Conservation (phyloP, 2,113 vertebrate genomes). For the Anguilla rostrata region DNA sequence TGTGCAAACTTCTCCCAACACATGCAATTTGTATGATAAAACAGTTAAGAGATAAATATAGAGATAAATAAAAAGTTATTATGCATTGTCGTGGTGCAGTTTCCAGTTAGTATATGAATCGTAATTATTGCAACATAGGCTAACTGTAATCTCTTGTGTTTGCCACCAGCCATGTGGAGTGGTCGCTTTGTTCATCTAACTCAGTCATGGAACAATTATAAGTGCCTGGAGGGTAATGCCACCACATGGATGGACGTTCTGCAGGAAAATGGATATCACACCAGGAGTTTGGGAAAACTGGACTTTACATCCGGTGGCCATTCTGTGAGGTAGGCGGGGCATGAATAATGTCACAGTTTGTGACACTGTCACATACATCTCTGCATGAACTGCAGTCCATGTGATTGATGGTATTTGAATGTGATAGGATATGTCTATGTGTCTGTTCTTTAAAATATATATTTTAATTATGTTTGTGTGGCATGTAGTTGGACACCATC, state of each 20-base stretch:
- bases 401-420: not conserved
- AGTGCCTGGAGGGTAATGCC: conserved; percentile 81
- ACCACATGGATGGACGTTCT: conserved; percentile 94
- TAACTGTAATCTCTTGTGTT: conserved; percentile 10
- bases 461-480: no score
- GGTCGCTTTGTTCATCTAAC: conserved; percentile 91
- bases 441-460: no score
- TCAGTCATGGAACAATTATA: conserved; percentile 97
- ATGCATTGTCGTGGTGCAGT: not conserved
- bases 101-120: not conserved
- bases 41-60: not conserved
- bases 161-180: conserved; percentile 89
- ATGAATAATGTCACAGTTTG: conserved; percentile 1
- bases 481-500: no score
- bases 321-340: conserved; percentile 81
- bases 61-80: not conserved
- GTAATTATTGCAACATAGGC: not conserved
- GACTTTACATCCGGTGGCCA: conserved; percentile 92
- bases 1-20: not conserved
- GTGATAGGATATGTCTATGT: no score
- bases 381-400: not conserved
- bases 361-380: not conserved
- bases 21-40: not conserved
- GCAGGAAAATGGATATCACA: conserved; percentile 76
- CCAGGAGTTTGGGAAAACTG: conserved; percentile 84